Conservation (phyloP, 2,113 vertebrate species). For the Syrrhaptes paradoxus region DNA sequence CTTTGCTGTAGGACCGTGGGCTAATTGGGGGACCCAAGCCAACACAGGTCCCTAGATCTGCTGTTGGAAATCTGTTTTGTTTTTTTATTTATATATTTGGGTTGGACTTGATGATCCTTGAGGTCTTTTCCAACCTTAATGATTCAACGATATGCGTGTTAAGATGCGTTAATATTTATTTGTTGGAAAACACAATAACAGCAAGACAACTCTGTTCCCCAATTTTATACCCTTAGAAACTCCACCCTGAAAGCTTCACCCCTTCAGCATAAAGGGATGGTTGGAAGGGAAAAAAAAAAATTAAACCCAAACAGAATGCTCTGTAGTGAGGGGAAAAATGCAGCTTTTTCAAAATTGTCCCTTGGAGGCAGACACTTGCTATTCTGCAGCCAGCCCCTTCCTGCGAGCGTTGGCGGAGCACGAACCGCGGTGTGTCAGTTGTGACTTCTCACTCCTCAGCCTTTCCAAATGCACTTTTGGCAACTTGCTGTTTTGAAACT, state of each 20-base stretch:
- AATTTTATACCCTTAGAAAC: not conserved
- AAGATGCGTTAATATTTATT: rapidly evolving
- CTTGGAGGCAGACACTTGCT: not conserved
- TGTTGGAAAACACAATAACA: not conserved
- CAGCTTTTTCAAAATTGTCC: not conserved
- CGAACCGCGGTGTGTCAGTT: not conserved
- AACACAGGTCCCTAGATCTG: not conserved
- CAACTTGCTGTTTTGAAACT: not conserved
- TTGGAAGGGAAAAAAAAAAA: not conserved
- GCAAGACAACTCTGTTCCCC: rapidly evolving
- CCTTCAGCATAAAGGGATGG: not conserved
- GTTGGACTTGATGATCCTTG: too few species aligned
- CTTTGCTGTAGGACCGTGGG: rapidly evolving
- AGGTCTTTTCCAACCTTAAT: too few species aligned
- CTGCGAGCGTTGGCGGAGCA: not conserved
- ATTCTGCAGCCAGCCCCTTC: not conserved
- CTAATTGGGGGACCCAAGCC: not conserved
- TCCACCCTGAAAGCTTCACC: not conserved
- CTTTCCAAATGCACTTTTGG: not conserved
- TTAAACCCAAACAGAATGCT: not conserved
- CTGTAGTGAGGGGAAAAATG: not conserved
- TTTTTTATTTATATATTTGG: not conserved
- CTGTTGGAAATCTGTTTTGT: not conserved
- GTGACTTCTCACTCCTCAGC: conserved; percentile 16
- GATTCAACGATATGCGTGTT: rapidly evolving